A percentile compares a stretch with the other conserved stretches of the same genome.
Conservation (phyloP, 2,797 vertebrate species). For the Pseudopleuronectes americanus region DNA sequence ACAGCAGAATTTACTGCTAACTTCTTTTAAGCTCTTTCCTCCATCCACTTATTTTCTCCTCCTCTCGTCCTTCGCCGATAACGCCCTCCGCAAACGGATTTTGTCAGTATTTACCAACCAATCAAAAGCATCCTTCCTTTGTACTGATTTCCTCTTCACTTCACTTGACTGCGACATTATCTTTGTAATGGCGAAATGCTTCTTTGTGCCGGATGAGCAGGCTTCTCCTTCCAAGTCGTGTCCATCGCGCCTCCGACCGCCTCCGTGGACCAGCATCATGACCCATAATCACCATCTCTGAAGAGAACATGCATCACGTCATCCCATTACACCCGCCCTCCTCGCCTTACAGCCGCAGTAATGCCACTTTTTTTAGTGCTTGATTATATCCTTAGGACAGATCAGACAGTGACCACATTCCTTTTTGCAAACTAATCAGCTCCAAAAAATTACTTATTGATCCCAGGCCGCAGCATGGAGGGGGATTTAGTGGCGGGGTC, state of each 20-base stretch:
- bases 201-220: neutral
- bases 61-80: slow-evolving; percentile 10
- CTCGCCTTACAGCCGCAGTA: slow-evolving; percentile 81
- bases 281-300: slow-evolving; percentile 39
- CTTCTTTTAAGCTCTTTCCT: slow-evolving; percentile 39
- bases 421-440: slow-evolving; percentile 96
- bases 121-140: slow-evolving; percentile 1
- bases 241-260: neutral
- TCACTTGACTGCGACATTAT: slow-evolving; percentile 2
- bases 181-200: slow-evolving; percentile 4
- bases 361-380: slow-evolving; percentile 87
- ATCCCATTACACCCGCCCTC: slow-evolving; percentile 41
- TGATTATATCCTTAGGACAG: slow-evolving; percentile 97
- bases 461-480: slow-evolving; percentile 83
- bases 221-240: slow-evolving; percentile 2
- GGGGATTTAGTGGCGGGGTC: slow-evolving; percentile 88
- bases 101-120: slow-evolving; percentile 21
- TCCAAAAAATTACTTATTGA: slow-evolving; percentile 99
- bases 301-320: slow-evolving; percentile 59
- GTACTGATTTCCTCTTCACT: slow-evolving; percentile 24
- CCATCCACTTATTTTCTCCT: slow-evolving; percentile 14
- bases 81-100: slow-evolving; percentile 1
- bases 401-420: slow-evolving; percentile 88
- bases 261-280: slow-evolving; percentile 33
- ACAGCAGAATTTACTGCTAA: slow-evolving; percentile 56